Conservation (phyloP, 2,797 vertebrate genomes). For the Champsocephalus gunnari region DNA sequence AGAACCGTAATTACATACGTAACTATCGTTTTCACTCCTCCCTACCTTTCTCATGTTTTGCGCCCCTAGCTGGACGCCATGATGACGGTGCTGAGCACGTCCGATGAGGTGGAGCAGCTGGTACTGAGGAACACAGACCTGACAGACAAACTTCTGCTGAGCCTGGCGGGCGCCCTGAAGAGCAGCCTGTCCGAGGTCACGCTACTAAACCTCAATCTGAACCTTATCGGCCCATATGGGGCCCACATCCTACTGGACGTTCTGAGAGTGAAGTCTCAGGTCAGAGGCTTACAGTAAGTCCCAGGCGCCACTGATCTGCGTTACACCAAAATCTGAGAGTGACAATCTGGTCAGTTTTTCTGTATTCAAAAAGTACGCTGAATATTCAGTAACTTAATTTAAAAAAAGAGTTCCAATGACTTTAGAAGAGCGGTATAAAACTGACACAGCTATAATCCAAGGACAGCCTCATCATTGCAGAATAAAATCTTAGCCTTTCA, state of each 20-base stretch:
- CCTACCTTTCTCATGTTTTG: slow-evolving; percentile 18
- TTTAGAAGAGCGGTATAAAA: slow-evolving; percentile 13
- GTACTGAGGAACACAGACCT: slow-evolving; percentile 88
- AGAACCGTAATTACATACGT: too few species aligned
- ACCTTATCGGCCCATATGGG: slow-evolving; percentile 84
- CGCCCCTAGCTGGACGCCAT: slow-evolving; percentile 82
- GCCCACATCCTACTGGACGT: slow-evolving; percentile 83
- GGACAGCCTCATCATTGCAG: not conserved
- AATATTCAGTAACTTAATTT: not conserved
- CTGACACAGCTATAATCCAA: slow-evolving; percentile 26
- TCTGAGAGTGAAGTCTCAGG: slow-evolving; percentile 80
- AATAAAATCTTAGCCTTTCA: slow-evolving; percentile 28
- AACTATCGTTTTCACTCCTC: not conserved
- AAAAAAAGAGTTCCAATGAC: not conserved
- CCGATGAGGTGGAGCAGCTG: slow-evolving; percentile 86
- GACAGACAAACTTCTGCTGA: slow-evolving; percentile 83
- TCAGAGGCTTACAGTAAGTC: slow-evolving; percentile 85
- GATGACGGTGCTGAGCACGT: slow-evolving; percentile 79
- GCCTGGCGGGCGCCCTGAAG: slow-evolving; percentile 79
- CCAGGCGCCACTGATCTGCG: not conserved
- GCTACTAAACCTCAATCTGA: slow-evolving; percentile 89
- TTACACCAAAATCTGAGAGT: not conserved
- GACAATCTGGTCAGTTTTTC: not conserved
- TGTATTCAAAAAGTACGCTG: not conserved
- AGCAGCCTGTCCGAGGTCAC: slow-evolving; percentile 83